Evolutionary conservation across 1,140 invertebrate genomes (phyloP), one percentile per base, ranked within the genome.

Genomic region (Lordiphosa collinella): DNA sequence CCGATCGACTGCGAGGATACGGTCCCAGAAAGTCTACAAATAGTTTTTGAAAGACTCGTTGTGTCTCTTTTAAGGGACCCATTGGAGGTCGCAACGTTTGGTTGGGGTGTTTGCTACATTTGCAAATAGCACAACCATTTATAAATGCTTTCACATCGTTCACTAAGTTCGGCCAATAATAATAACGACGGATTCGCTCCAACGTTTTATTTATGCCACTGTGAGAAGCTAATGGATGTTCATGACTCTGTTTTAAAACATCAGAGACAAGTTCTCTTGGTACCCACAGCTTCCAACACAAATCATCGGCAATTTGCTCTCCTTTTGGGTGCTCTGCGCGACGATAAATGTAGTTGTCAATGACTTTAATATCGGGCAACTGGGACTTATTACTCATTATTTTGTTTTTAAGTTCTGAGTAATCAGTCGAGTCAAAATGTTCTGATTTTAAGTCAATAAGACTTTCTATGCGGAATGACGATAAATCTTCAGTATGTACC

Each of bases 401-500:
- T 25, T 25, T 50, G 1, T 36, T 16, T 8, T 22, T 32, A 3
- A 37, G 16, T 14, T 29, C 12, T 3, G 6, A 9, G 12, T 46
- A 46, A 2, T 14, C 43, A 12, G 29, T 13, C 1, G 12, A 31
- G 11, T 13, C 13, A 5, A 34, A 16, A 7, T 13, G 8, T 31
- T 51, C 12, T 13, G 49, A 40, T 11, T 38, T 18, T 18, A 18
- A 3, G 3, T 18, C 16, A 18, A 18, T 18, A 18, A 18, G 16
- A 3, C 3, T 18, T 18, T 18, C 16, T 18, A 18, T 18, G 16
- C 16, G 4, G 11, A 12, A 7, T 25, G 14, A n/a, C 8, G 32
- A 49, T 43, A 52, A 7, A 6, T 52, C 37, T 41, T 32, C 25
- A 10, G 50, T 43, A 52, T 52, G n/a, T n/a, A n/a, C n/a, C n/a